These are phyloP conservation scores for Ciconia nigra DNA, from an alignment of 2,797 vertebrate genomes.

Conservation along the genomic window DNA sequence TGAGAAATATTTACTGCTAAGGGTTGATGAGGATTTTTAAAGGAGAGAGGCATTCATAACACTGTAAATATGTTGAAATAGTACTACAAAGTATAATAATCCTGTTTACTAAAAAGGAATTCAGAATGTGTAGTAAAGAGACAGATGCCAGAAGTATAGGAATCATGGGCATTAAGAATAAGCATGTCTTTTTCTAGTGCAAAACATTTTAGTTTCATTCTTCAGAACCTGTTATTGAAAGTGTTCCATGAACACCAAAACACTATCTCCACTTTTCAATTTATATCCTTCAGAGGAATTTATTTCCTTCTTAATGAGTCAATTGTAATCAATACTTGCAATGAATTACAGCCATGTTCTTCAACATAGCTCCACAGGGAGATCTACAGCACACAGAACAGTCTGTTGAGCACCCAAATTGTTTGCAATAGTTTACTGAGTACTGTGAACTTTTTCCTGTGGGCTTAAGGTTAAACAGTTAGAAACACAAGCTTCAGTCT, in stretches of 20 bases:
- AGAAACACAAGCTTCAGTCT: neutral
- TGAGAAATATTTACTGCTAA: neutral
- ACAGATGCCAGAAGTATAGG: neutral
- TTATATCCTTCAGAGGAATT: neutral
- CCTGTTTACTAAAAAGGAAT: neutral
- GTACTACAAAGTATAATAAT: neutral
- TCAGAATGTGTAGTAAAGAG: neutral
- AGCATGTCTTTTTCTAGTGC: neutral
- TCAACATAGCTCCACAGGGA: neutral
- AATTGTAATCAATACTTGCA: slow-evolving; percentile 5
- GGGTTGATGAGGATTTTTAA: neutral
- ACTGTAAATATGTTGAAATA: neutral
- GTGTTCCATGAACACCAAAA: neutral
- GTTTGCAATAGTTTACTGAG: neutral
- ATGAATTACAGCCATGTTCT: neutral
- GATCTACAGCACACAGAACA: neutral
- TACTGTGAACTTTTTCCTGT: neutral
- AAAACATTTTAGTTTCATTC: neutral
- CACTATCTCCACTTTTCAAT: neutral
- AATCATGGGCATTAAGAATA: neutral
- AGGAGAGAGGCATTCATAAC: neutral
- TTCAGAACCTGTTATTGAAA: neutral
- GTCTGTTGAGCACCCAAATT: neutral
- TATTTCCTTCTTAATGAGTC: slow-evolving; percentile 28
- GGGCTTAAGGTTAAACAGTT: neutral